A percentile compares a stretch with the other conserved stretches of the same genome.
Conservation (phyloP, 2,888 invertebrate genomes). For the Metalampra italica region DNA sequence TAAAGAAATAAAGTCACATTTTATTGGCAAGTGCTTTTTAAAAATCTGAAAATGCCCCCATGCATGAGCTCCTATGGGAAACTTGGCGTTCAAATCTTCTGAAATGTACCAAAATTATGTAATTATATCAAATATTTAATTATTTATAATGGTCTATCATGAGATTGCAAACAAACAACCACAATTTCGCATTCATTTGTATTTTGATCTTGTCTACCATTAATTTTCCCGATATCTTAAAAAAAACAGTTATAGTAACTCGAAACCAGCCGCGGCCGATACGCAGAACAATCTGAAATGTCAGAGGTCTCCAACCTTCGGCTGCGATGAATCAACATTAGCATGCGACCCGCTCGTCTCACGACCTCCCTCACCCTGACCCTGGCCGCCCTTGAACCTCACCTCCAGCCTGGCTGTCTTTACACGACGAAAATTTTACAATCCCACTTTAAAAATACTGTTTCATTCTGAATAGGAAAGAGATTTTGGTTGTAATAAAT, state of each 20-base stretch:
- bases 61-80: too few relatives aligned
- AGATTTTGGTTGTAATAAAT: background rate
- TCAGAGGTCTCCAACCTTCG: constrained; percentile 33
- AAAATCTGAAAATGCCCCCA: too few relatives aligned
- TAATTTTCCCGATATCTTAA: background rate
- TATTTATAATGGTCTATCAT: too few relatives aligned
- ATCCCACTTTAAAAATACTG: constrained; percentile 11
- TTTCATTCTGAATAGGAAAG: background rate
- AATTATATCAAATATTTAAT: too few relatives aligned
- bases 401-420: constrained; percentile 32
- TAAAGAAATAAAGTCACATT: too few relatives aligned
- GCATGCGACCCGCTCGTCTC: constrained; percentile 33
- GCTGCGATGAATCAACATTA: constrained; percentile 33
- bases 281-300: constrained; percentile 5
- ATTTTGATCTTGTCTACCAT: too few relatives aligned
- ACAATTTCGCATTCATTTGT: too few relatives aligned
- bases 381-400: constrained; percentile 29
- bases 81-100: too few relatives aligned
- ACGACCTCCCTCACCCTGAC: constrained; percentile 29
- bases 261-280: background rate
- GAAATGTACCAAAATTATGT: too few relatives aligned
- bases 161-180: too few relatives aligned
- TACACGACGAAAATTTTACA: constrained; percentile 33
- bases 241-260: background rate
- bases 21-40: too few relatives aligned